Base-by-base conservation (phyloP, 2,888 invertebrate species). In the Heliconius cydno region DNA sequence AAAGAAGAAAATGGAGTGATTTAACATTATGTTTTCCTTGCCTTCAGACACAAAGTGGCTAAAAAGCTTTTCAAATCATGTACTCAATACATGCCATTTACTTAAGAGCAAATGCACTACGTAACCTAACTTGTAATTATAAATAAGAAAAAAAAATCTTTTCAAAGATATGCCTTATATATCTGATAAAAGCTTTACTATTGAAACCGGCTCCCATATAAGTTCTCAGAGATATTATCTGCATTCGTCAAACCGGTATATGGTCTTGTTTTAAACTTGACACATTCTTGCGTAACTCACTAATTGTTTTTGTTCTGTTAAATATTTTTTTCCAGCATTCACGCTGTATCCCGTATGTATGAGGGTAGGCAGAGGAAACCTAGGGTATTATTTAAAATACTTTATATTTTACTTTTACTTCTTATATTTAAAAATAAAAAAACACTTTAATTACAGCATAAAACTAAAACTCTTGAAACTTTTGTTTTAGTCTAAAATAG, bases 211-310 rank as follows among this genome's bases (percentile, higher is more conserved):
- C 78, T 80, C 81, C 76, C 81, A 80, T 81, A 79, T 75, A 78
- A 78, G 78, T 71, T 81, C 82, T 65, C 73, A 81, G 77, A 80
- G 81, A 83, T 83, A 72, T 60, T 82, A 83, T 83, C 82, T 80
- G 74, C 78, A 81, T 81, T 80, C 80, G 81, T 80, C 81, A 73
- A 79, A 81, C 81, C 80, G 78, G 80, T 83, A 78, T 77, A 77
- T 80, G 77, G 81, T 76, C 78, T 81, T 68, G 75, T 67, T 81
- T 77, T 80, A 80, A 80, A 83, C 79, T 82, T 83, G 82, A 83
- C 83, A 84, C 82, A 82, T 80, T 80, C 80, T 84, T 83, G 80
- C 82, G 79, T 84, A 82, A 84, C 82, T 76, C 63, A 78, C 80
- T 81, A 78, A 81, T 81, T 80, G 78, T 34, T 81, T 81, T 75